These are phyloP conservation scores for Drosophila pseudoobscura DNA, from an alignment of 1,140 invertebrate genomes.

Conservation along the genomic window DNA sequence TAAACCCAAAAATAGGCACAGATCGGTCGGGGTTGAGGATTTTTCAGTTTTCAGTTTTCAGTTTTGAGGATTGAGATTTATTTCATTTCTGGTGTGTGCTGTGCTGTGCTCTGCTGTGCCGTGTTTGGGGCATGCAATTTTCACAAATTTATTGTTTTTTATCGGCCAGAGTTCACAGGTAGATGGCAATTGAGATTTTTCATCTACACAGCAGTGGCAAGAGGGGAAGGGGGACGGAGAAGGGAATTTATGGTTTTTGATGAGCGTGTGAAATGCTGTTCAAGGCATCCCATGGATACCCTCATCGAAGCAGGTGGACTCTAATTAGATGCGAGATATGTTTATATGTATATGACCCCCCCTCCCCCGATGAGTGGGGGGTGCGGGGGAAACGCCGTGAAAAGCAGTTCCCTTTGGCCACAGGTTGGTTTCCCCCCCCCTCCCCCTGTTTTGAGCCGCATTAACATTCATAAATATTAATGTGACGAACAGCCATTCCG, in stretches of 20 bases:
- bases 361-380: background rate
- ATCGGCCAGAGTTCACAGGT: constrained; percentile 64
- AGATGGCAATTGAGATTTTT: constrained; percentile 56
- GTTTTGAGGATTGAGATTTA: too few species aligned
- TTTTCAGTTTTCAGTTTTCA: too few species aligned
- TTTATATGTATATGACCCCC: constrained; percentile 10
- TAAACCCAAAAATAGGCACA: constrained; percentile 21
- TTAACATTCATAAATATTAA: constrained; percentile 73
- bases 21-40: too few species aligned
- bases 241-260: constrained; percentile 55
- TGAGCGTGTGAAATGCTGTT: constrained; percentile 63
- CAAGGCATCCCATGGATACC: constrained; percentile 22
- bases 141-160: constrained; percentile 77
- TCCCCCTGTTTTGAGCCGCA: background rate
- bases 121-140: constrained; percentile 5
- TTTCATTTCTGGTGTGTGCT: too few species aligned
- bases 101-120: background rate
- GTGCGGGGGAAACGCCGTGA: too few species aligned
- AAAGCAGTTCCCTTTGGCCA: too few species aligned
- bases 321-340: constrained; percentile 26
- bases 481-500: constrained; percentile 47
- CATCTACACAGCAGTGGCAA: constrained; percentile 34
- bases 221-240: background rate
- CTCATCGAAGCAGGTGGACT: constrained; percentile 35
- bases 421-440: too few species aligned